These are phyloP conservation scores for Boloria selene DNA, from an alignment of 2,888 invertebrate species.

Conservation along the genomic window DNA sequence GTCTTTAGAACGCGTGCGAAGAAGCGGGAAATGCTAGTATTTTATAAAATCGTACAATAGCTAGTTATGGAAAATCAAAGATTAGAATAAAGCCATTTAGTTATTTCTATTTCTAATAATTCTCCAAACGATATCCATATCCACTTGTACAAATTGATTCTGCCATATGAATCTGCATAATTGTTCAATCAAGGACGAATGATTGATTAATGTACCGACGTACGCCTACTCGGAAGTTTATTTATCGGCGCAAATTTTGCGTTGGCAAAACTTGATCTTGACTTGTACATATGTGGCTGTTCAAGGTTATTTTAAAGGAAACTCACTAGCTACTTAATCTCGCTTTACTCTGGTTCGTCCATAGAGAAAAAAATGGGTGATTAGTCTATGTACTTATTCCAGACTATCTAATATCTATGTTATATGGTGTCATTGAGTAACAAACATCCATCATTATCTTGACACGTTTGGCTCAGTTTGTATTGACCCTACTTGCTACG, in stretches of 20 bases:
- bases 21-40: no score
- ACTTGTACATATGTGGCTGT: conserved; percentile 3
- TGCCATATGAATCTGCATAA: conserved; percentile 26
- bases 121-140: conserved; percentile 10
- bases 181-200: conserved; percentile 26
- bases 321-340: background rate
- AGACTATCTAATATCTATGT: no score
- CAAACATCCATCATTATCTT: no score
- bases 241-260: conserved; percentile 25
- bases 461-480: no score
- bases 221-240: conserved; percentile 26
- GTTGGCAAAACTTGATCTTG: conserved; percentile 22
- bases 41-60: no score
- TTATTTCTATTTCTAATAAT: conserved; percentile 3
- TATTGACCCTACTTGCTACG: no score
- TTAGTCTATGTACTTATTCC: background rate
- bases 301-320: conserved; percentile 12
- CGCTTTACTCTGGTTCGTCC: no score
- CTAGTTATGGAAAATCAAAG: no score
- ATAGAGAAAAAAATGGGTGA: no score
- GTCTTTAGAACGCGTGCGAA: no score
- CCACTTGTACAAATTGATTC: conserved; percentile 23
- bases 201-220: conserved; percentile 27
- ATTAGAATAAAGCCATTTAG: background rate
- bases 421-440: no score